These are phyloP conservation scores for Macroteleia sp. DNA, from an alignment of 2,888 invertebrate genomes.

Conservation along the genomic window DNA sequence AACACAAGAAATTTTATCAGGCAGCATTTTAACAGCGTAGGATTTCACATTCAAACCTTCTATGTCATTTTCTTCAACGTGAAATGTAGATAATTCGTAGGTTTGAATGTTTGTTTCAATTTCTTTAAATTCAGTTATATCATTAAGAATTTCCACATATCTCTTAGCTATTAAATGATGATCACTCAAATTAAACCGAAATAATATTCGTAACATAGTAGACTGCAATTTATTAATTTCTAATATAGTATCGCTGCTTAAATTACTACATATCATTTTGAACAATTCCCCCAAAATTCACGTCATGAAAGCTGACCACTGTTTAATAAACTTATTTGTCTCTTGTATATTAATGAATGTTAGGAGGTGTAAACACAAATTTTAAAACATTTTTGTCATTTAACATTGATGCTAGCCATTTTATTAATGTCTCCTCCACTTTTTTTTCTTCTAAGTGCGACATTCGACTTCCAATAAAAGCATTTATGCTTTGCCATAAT, in stretches of 20 bases:
- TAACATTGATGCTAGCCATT: background rate
- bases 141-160: conserved; percentile 72
- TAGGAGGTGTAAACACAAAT: conserved; percentile 8
- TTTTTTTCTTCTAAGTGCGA: conserved; percentile 14
- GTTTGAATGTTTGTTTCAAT: background rate
- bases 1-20: conserved; percentile 18
- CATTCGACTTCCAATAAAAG: conserved; percentile 8
- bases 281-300: conserved; percentile 89
- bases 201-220: conserved; percentile 77
- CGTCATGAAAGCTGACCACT: conserved; percentile 85
- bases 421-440: background rate
- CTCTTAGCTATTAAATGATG: conserved; percentile 75
- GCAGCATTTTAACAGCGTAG: conserved; percentile 32
- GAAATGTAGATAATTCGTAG: conserved; percentile 16
- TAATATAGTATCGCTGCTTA: conserved; percentile 70
- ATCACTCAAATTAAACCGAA: conserved; percentile 71
- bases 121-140: conserved; percentile 64
- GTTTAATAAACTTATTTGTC: background rate
- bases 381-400: conserved; percentile 19
- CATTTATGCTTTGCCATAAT: conserved; percentile 16
- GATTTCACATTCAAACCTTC: conserved; percentile 5
- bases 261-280: conserved; percentile 85
- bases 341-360: background rate
- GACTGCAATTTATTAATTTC: conserved; percentile 78
- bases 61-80: conserved; percentile 6